Evolutionary conservation across 2,888 invertebrate genomes (phyloP), one percentile per base, ranked within the genome.

Genomic region (Tachystola acroxantha): DNA sequence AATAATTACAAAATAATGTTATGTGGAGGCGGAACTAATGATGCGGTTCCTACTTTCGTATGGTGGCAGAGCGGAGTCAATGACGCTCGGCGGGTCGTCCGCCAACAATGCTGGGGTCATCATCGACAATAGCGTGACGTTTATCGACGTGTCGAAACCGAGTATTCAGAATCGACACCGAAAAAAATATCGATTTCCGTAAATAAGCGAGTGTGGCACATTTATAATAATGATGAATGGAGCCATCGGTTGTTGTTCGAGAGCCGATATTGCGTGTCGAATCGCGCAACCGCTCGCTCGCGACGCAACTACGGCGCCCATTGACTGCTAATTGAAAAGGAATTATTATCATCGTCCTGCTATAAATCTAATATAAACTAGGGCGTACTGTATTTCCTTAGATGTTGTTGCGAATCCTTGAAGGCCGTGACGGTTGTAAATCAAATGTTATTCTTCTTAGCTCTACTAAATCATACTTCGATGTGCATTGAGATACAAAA

Each of bases 141-240:
- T 81, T 78, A 79, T 66, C 74, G 72, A 79, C 71, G 82, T 81
- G 79, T 77, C 79, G 73, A 79, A 78, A 74, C 57, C 64, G 56
- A 55, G 64, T 64, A 82, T 86, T 81, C 78, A 82, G 73, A 71
- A 64, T 69, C 77, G 74, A 77, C 73, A 78, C 75, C 76, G 78
- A 85, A 86, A 85, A 86, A 86, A 85, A 86, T 82, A 86, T 84
- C 85, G 86, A 86, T 86, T 85, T 86, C 86, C 85, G 85, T 86
- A 85, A 86, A 85, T 86, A 86, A 86, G 84, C 70, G 84, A 85
- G 81, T 84, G 85, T 79, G 67, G 76, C 80, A 80, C 85, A 85
- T 85, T 85, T 81, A 84, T 85, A 84, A 85, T 85, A 85, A 81
- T 84, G 86, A 85, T 86, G 85, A 85, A 86, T 86, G 80, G 80